A percentile compares a stretch with the other conserved stretches of the same genome.
phyloP scores from a whole-genome alignment of 92 coral and sea anemone genomes.

The Siderastrea siderea region DNA sequence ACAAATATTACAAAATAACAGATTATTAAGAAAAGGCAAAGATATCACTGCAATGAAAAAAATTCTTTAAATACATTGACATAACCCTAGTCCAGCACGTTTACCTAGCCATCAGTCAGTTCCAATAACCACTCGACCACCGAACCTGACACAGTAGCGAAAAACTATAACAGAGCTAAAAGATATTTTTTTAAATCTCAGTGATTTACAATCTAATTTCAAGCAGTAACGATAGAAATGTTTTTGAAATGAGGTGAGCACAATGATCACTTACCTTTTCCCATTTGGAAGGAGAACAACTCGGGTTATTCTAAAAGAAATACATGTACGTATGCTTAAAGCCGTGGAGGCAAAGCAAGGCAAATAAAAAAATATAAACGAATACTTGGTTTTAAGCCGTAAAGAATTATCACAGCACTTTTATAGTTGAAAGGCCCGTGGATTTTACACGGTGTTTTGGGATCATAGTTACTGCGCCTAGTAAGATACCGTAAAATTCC shows the following conservation, averaged over 20 bases:
- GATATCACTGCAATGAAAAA: neutral
- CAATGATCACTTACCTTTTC: conserved; percentile 4
- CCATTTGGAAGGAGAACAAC: conserved; percentile 2
- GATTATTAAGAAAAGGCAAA: neutral
- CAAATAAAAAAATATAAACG: neutral
- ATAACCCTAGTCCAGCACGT: neutral
- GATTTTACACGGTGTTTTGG: too few species aligned
- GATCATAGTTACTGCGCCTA: too few species aligned
- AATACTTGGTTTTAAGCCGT: too few species aligned
- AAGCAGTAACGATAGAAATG: too few species aligned
- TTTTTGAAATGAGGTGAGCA: too few species aligned
- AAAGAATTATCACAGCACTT: too few species aligned
- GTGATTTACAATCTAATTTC: too few species aligned
- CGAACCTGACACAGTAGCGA: too few species aligned
- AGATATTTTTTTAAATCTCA: too few species aligned
- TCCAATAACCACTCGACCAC: neutral
- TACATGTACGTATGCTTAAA: neutral
- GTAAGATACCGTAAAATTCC: too few species aligned
- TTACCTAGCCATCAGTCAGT: neutral
- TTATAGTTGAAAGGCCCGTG: too few species aligned
- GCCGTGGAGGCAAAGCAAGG: neutral
- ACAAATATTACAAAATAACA: neutral
- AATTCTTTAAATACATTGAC: neutral
- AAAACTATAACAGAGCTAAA: too few species aligned
- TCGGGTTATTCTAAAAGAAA: conserved; percentile 21